These are phyloP conservation scores for Lordiphosa clarofinis DNA, from an alignment of 1,140 invertebrate genomes.

Conservation along the genomic window DNA sequence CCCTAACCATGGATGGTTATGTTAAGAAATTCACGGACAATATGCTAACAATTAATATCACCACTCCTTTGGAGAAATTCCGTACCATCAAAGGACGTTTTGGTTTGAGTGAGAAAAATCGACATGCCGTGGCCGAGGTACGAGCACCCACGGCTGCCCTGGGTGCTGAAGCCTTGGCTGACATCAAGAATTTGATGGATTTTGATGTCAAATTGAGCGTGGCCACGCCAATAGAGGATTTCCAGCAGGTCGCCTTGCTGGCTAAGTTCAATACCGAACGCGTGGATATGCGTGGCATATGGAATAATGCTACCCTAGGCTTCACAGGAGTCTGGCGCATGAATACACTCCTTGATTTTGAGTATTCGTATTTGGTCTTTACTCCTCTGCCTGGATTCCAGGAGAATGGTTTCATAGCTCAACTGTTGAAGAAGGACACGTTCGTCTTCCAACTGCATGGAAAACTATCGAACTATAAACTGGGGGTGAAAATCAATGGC, in stretches of 20 bases:
- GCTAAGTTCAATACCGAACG: slow-evolving; percentile 57
- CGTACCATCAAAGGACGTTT: slow-evolving; percentile 84
- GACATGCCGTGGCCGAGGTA: slow-evolving; percentile 86
- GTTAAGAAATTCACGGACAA: slow-evolving; percentile 84
- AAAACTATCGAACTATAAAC: slow-evolving; percentile 83
- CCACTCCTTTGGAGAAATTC: slow-evolving; percentile 85
- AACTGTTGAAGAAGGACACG: slow-evolving; percentile 82
- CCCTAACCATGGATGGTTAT: slow-evolving; percentile 83
- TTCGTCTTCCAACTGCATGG: slow-evolving; percentile 86
- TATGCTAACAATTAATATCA: slow-evolving; percentile 86
- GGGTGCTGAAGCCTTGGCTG: slow-evolving; percentile 85
- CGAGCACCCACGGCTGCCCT: slow-evolving; percentile 84
- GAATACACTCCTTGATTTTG: slow-evolving; percentile 85
- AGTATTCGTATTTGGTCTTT: slow-evolving; percentile 88
- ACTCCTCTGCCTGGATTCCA: slow-evolving; percentile 87
- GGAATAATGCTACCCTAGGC: slow-evolving; percentile 87
- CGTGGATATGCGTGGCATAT: slow-evolving; percentile 86
- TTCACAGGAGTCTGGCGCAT: slow-evolving; percentile 89
- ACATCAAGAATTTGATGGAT: slow-evolving; percentile 82
- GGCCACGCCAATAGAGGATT: slow-evolving; percentile 85
- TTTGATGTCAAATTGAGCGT: slow-evolving; percentile 87
- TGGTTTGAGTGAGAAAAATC: slow-evolving; percentile 85
- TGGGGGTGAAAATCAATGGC: slow-evolving; percentile 82
- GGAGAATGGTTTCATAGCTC: slow-evolving; percentile 86
- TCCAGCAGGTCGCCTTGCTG: slow-evolving; percentile 82